phyloP scores from a whole-genome alignment of 2,888 invertebrate genomes.

The Cantharis flavilabris region DNA sequence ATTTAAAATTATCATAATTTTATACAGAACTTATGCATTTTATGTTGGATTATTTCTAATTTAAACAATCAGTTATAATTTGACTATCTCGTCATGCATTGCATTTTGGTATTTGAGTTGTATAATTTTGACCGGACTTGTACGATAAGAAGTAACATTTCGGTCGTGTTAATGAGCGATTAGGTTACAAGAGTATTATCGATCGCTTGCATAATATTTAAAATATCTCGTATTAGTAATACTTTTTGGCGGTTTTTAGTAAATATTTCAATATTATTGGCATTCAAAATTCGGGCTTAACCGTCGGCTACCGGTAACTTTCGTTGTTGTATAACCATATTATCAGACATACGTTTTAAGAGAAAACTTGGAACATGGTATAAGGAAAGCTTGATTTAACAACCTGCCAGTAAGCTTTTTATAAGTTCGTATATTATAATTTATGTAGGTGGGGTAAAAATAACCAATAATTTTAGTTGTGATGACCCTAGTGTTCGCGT shows the following conservation, averaged over 20 bases:
- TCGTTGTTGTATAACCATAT: constrained; percentile 23
- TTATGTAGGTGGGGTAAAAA: constrained; percentile 41
- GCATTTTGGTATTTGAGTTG: background rate
- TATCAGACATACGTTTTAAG: constrained; percentile 29
- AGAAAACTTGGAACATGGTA: constrained; percentile 17
- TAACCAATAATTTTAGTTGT: constrained; percentile 39
- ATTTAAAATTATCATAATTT: background rate
- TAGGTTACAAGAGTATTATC: background rate
- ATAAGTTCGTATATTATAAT: constrained; percentile 33
- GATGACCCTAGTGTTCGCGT: constrained; percentile 34
- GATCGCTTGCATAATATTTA: background rate
- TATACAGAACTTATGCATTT: background rate
- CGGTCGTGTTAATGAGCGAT: background rate
- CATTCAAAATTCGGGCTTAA: constrained; percentile 14
- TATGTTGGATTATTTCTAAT: background rate
- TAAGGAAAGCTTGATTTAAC: constrained; percentile 13
- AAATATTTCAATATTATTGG: background rate
- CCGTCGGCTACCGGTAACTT: constrained; percentile 32
- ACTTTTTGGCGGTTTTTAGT: background rate
- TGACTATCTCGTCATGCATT: background rate
- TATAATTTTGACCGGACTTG: background rate
- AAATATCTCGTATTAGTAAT: background rate
- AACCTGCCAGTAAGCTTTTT: constrained; percentile 31
- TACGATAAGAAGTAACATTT: background rate
- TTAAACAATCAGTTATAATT: background rate